Percentiles rank a stretch among this genome's conserved stretches.
These are phyloP conservation scores for Nomada lathburiana DNA, from an alignment of 2,888 invertebrate species.

Conservation along the genomic window DNA sequence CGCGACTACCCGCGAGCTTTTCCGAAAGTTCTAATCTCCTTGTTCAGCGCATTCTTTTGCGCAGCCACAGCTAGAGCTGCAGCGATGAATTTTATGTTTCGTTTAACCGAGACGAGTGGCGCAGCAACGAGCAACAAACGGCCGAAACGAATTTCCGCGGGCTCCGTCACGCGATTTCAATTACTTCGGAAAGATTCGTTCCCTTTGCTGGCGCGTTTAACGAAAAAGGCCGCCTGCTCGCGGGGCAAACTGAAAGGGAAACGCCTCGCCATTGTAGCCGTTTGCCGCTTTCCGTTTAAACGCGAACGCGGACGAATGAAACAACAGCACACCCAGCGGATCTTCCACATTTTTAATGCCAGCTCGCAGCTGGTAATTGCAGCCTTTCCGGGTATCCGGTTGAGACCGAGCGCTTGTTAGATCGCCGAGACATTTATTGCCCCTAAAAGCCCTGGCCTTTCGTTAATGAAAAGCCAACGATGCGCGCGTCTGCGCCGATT, in stretches of 20 bases:
- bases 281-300: slow-evolving; percentile 28
- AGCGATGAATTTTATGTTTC: background rate
- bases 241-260: slow-evolving; percentile 32
- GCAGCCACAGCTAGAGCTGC: no score
- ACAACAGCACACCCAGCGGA: slow-evolving; percentile 5
- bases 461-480: slow-evolving; percentile 25
- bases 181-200: slow-evolving; percentile 17
- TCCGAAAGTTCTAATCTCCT: background rate
- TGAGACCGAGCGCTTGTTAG: background rate
- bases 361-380: background rate
- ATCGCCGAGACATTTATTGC: slow-evolving; percentile 24
- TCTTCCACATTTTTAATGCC: slow-evolving; percentile 13
- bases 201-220: background rate
- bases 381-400: background rate
- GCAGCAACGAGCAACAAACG: background rate
- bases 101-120: background rate
- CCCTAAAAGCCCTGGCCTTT: background rate
- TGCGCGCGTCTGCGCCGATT: background rate
- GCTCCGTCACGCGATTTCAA: slow-evolving; percentile 20
- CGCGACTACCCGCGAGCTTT: background rate
- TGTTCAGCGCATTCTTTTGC: no score
- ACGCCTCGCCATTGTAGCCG: slow-evolving; percentile 23
- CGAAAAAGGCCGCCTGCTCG: slow-evolving; percentile 12
- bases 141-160: slow-evolving; percentile 6
- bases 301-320: background rate